Evolutionary conservation across 2,888 invertebrate species (phyloP).

Genomic region (Unio pictorum): DNA sequence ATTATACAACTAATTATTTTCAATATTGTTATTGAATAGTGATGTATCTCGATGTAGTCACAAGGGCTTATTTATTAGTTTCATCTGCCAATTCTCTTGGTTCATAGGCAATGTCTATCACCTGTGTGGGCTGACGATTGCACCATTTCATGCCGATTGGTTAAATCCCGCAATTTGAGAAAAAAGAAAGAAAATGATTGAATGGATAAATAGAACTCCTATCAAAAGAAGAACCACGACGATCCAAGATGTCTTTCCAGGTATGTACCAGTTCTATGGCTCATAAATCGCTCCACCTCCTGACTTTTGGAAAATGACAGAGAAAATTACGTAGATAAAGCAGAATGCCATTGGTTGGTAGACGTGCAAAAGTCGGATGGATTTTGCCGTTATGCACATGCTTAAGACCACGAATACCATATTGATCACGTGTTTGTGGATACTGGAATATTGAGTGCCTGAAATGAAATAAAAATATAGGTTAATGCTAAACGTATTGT

Average conservation of each 20-base stretch:
- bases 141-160: slow-evolving; percentile 1
- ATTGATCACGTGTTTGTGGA: slow-evolving; percentile 42
- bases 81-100: too few species aligned
- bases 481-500: too few species aligned
- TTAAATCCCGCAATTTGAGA: slow-evolving; percentile 15
- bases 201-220: slow-evolving; percentile 32
- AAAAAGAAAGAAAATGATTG: slow-evolving; percentile 21
- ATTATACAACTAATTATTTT: too few species aligned
- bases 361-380: slow-evolving; percentile 39
- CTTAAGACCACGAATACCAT: slow-evolving; percentile 31
- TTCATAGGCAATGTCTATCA: too few species aligned
- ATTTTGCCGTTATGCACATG: slow-evolving; percentile 31
- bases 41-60: too few species aligned
- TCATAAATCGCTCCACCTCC: slow-evolving; percentile 37
- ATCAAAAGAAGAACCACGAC: slow-evolving; percentile 14
- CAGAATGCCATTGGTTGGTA: slow-evolving; percentile 35
- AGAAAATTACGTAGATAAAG: slow-evolving; percentile 36
- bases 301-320: slow-evolving; percentile 33
- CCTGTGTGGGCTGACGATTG: neutral
- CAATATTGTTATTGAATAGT: too few species aligned
- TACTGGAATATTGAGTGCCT: slow-evolving; percentile 26
- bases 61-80: too few species aligned
- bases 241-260: slow-evolving; percentile 13
- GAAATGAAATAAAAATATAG: slow-evolving; percentile 5
- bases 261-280: slow-evolving; percentile 33